Conservation (phyloP, 2,888 invertebrate species). For the Anthrax anthrax region DNA sequence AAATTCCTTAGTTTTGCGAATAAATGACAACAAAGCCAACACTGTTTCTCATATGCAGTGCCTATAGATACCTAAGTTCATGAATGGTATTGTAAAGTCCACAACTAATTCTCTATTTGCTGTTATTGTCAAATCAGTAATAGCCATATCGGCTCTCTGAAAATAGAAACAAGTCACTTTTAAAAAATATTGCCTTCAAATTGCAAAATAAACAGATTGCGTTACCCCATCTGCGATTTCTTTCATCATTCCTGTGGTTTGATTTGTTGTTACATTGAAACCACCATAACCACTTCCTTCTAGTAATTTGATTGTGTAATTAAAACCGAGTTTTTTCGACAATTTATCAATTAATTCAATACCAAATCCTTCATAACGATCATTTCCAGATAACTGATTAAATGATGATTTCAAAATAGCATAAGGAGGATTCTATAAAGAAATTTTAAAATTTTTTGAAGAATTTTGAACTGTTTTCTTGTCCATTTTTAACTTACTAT, state of each 20-base stretch:
- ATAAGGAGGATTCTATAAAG: slow-evolving; percentile 64
- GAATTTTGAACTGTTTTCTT: no score
- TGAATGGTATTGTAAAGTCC: slow-evolving; percentile 91
- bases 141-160: slow-evolving; percentile 77
- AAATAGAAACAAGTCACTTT: slow-evolving; percentile 17
- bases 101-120: slow-evolving; percentile 75
- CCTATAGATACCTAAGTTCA: slow-evolving; percentile 55
- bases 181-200: not conserved
- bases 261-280: slow-evolving; percentile 41
- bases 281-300: slow-evolving; percentile 62
- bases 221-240: slow-evolving; percentile 54
- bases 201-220: not conserved
- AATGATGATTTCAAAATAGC: slow-evolving; percentile 65
- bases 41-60: no score
- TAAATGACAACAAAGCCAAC: no score
- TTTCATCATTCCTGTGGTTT: slow-evolving; percentile 80
- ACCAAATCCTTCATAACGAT: slow-evolving; percentile 72
- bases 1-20: not conserved
- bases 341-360: slow-evolving; percentile 75
- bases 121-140: slow-evolving; percentile 81
- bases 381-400: slow-evolving; percentile 54
- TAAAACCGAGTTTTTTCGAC: slow-evolving; percentile 61
- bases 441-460: no score
- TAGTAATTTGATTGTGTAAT: slow-evolving; percentile 66
- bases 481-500: slow-evolving; percentile 38